Base-by-base conservation (phyloP, 2,888 invertebrate species). In the Amphipyra berbera region DNA sequence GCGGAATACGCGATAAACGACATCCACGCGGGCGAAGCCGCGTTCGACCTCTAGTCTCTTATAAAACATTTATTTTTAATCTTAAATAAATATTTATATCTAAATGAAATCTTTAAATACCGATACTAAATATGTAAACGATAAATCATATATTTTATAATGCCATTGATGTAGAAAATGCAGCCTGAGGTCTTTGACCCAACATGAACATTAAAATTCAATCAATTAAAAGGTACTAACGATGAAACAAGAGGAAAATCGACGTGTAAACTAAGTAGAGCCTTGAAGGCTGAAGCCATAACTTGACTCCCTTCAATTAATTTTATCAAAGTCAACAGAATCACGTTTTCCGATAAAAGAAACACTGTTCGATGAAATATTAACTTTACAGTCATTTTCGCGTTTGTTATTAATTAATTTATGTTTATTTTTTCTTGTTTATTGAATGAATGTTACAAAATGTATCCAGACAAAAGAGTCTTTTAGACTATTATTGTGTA, bases 111-210 rank as follows among this genome's bases (percentile, higher is more conserved):
- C 8, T 44, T 15, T 60, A 21, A 50, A 47, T 38, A 69, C 27
- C 8, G 0, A 53, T 48, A 35, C 27, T 15, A 69, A 57, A 62
- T 12, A 44, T 50, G 27, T 42, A 37, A 46, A 60, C 37, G 40
- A 50, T 70, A 54, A 57, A 66, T 66, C 49, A 70, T 14, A 45
- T 8, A 46, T 44, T 42, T 58, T 46, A 62, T 55, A 21, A 41
- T 21, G 41, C 8, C 44, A 48, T 44, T 15, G 4, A 48, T 48
- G 47, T 40, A 46, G 55, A 65, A 64, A 48, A 53, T 15, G 12
- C 35, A 40, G 27, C 14, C 15, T 42, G 35, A 71, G 72, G 61
- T 71, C 57, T 57, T 57, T 71, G 70, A 66, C 70, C 70, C 37
- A 49, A 33, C 47, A 15, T 41, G 41, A 33, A 54, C 54, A 63